phyloP scores from a whole-genome alignment of 1,140 invertebrate genomes.

The Chelonus insularis region DNA sequence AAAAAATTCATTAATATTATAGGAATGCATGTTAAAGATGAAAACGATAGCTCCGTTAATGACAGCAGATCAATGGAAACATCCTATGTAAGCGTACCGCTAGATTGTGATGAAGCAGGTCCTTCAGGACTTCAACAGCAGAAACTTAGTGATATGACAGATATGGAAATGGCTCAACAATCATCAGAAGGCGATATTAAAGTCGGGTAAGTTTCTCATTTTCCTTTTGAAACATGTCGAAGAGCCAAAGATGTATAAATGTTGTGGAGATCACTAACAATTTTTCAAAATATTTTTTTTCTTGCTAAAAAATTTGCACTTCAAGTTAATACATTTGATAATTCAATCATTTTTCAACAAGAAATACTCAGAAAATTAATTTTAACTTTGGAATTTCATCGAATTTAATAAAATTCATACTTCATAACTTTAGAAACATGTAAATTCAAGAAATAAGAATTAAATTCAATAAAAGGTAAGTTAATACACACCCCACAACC shows the following conservation, averaged over 20 bases:
- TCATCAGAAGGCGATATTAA: conserved; percentile 53
- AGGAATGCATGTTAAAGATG: conserved; percentile 57
- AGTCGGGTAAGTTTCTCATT: conserved; percentile 63
- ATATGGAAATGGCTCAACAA: conserved; percentile 49
- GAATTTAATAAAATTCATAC: no score
- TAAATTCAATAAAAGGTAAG: conserved; percentile 44
- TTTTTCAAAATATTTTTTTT: no score
- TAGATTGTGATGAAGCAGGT: conserved; percentile 61
- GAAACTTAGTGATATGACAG: conserved; percentile 50
- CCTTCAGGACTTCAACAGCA: conserved; percentile 62
- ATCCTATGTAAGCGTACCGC: conserved; percentile 58
- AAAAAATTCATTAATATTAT: no score
- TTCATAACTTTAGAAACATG: no score
- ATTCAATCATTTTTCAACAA: no score
- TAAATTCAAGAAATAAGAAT: neutral
- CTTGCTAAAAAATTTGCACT: no score
- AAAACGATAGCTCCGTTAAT: conserved; percentile 51
- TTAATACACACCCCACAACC: conserved; percentile 57
- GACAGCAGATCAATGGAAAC: conserved; percentile 52
- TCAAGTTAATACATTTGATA: no score
- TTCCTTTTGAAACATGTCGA: conserved; percentile 26
- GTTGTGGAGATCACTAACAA: conserved; percentile 54
- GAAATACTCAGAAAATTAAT: neutral
- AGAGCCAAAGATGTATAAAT: conserved; percentile 50
- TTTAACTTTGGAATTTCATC: neutral